Evolutionary conservation across 2,797 vertebrate genomes (phyloP).

Genomic region (Mareca strepera): DNA sequence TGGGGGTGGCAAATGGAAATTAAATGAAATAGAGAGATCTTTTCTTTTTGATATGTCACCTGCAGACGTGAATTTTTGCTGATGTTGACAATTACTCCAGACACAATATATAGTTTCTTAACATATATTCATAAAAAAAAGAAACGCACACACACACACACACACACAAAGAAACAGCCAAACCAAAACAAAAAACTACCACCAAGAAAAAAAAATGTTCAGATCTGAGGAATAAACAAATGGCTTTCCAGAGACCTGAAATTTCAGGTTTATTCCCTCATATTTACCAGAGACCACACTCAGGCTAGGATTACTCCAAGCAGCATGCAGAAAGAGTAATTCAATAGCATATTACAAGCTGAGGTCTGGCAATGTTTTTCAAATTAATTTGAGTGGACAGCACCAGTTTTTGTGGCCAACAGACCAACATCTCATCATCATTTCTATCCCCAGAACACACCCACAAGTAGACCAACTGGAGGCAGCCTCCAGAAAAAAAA

Average conservation of each 20-base stretch:
- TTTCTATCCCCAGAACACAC: neutral
- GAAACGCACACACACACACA: neutral
- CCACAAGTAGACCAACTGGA: neutral
- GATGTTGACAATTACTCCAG: neutral
- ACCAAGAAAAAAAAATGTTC: neutral
- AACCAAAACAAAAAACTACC: rapidly evolving
- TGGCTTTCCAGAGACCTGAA: neutral
- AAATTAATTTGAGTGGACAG: neutral
- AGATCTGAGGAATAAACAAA: neutral
- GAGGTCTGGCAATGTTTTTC: neutral
- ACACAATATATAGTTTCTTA: neutral
- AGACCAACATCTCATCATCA: neutral
- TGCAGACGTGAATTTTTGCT: neutral
- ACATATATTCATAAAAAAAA: neutral
- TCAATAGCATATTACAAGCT: neutral
- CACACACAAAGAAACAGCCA: neutral
- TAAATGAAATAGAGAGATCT: neutral
- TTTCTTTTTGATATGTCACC: neutral
- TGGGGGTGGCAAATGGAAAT: neutral
- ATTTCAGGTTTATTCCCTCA: neutral
- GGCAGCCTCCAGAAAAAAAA: neutral
- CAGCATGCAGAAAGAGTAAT: neutral
- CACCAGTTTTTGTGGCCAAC: neutral
- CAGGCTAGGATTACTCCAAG: neutral
- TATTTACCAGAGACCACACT: neutral